A percentile compares a stretch with the other conserved stretches of the same genome.
Conservation (phyloP, 2,797 vertebrate species). For the Phalanger gymnotis region DNA sequence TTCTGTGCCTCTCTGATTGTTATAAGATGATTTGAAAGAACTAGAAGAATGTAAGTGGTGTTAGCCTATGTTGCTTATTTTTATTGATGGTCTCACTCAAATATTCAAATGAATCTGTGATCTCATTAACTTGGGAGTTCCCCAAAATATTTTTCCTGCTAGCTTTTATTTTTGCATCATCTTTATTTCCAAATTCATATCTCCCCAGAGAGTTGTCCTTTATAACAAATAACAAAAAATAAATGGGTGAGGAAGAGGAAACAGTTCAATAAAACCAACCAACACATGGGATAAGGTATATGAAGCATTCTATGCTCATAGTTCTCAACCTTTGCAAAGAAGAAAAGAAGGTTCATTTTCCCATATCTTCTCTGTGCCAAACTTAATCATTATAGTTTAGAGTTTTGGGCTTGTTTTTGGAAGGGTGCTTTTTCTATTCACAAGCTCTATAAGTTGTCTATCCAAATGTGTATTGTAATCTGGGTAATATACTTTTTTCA, state of each 20-base stretch:
- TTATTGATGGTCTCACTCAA: not conserved
- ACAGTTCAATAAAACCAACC: not conserved
- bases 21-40: constrained; percentile 38
- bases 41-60: not conserved
- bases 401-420: not conserved
- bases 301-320: not conserved
- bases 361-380: not conserved
- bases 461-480: not conserved
- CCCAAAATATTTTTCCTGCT: not conserved
- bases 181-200: not conserved
- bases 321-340: not conserved
- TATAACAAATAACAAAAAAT: not conserved
- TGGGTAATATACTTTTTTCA: not conserved
- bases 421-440: not conserved
- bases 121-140: not conserved
- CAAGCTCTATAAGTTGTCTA: not conserved
- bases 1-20: constrained; percentile 50
- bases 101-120: not conserved
- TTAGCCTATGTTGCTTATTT: not conserved
- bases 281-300: not conserved
- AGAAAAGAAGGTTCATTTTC: not conserved
- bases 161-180: not conserved
- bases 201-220: not conserved
- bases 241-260: not conserved
- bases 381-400: not conserved